Evolutionary conservation across 2,888 invertebrate species (phyloP).

Genomic region (Pandemis corylana): DNA sequence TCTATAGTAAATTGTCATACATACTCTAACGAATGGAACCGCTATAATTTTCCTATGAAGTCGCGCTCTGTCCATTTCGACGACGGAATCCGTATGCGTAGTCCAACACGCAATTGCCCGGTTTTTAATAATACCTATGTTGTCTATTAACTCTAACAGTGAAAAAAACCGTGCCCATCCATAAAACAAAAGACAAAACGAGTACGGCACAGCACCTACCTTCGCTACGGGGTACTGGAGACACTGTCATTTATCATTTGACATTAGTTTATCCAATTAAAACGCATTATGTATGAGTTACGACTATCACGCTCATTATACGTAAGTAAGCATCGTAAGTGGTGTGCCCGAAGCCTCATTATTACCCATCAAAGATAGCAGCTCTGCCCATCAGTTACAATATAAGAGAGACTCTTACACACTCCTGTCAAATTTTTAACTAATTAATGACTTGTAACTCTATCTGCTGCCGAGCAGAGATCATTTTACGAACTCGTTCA

Average conservation of each 20-base stretch:
- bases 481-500: not conserved
- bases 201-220: not conserved
- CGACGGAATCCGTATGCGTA: too few species aligned
- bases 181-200: not conserved
- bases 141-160: not conserved
- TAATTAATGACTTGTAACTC: slow-evolving; percentile 13
- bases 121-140: too few species aligned
- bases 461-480: not conserved
- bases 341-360: slow-evolving; percentile 69
- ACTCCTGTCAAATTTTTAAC: slow-evolving; percentile 5
- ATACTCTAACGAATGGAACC: too few species aligned
- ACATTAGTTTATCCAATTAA: slow-evolving; percentile 70
- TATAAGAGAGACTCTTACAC: not conserved
- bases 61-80: too few species aligned
- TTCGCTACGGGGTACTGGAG: not conserved
- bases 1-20: too few species aligned
- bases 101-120: too few species aligned
- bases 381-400: slow-evolving; percentile 58
- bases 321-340: slow-evolving; percentile 69
- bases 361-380: slow-evolving; percentile 74
- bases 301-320: slow-evolving; percentile 75
- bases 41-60: too few species aligned
- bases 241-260: slow-evolving; percentile 49
- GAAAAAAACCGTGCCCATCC: not conserved
- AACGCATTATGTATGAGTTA: slow-evolving; percentile 58